These are phyloP conservation scores for Gymnoscelis rufifasciata DNA, from an alignment of 2,888 invertebrate species.

Conservation along the genomic window DNA sequence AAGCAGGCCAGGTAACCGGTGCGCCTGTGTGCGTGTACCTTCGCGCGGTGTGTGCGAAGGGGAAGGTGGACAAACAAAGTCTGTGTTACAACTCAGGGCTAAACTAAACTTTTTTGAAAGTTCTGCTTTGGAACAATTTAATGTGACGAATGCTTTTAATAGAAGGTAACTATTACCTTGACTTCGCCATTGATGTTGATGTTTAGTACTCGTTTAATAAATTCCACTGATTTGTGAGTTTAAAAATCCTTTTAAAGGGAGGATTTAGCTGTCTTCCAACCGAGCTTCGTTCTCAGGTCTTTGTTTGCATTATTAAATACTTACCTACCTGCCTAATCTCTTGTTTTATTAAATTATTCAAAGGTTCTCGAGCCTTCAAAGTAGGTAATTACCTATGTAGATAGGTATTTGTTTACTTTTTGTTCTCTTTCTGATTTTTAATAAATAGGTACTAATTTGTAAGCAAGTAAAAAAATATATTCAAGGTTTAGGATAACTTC, in stretches of 20 bases:
- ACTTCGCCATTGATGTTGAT: no score
- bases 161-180: neutral
- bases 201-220: no score
- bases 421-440: no score
- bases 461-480: no score
- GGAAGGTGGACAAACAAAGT: slow-evolving; percentile 29
- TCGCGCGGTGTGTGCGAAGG: slow-evolving; percentile 34
- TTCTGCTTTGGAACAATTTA: neutral
- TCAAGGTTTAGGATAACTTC: no score
- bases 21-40: slow-evolving; percentile 40
- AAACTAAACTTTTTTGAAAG: slow-evolving; percentile 4
- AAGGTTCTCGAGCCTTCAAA: neutral
- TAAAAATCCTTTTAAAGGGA: neutral
- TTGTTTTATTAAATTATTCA: slow-evolving; percentile 5
- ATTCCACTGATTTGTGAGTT: no score
- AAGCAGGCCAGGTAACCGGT: slow-evolving; percentile 29
- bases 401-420: no score
- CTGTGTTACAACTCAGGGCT: slow-evolving; percentile 10
- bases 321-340: slow-evolving; percentile 15
- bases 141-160: neutral
- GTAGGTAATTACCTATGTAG: no score
- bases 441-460: no score
- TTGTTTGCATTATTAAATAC: slow-evolving; percentile 6
- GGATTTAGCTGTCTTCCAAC: neutral
- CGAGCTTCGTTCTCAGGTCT: neutral